Percentiles rank a stretch among this genome's conserved stretches.
Evolutionary conservation across 2,888 invertebrate species (phyloP).

Genomic region (Argynnis bischoffii): DNA sequence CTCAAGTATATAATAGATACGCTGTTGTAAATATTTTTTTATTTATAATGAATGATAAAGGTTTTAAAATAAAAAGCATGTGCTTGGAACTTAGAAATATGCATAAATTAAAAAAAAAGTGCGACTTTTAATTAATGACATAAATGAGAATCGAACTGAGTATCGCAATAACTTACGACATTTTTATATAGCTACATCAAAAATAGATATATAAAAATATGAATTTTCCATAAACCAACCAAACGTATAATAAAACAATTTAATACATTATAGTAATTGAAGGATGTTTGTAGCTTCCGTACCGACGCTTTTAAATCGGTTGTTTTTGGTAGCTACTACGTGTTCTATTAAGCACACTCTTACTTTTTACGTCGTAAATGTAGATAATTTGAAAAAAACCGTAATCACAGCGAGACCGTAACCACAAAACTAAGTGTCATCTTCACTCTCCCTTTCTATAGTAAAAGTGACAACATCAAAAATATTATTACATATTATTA

Average conservation of each 20-base stretch:
- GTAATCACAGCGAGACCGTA: constrained; percentile 19
- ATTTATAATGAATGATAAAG: too few species aligned
- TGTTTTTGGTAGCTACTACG: constrained; percentile 2
- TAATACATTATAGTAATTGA: constrained; percentile 3
- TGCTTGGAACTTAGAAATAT: too few species aligned
- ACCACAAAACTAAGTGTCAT: constrained; percentile 27
- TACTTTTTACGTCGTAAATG: constrained; percentile 27
- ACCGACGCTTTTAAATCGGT: background rate
- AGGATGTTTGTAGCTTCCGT: constrained; percentile 18
- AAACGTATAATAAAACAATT: background rate
- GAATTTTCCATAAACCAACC: background rate
- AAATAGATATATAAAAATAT: too few species aligned
- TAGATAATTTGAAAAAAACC: constrained; percentile 28
- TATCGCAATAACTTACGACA: too few species aligned
- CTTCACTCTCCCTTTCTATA: constrained; percentile 31
- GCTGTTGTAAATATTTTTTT: too few species aligned
- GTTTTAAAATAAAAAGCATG: too few species aligned
- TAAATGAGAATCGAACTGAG: too few species aligned
- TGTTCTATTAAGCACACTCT: constrained; percentile 13
- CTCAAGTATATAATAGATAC: too few species aligned
- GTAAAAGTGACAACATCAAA: constrained; percentile 15
- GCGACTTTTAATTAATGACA: too few species aligned
- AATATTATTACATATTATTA: constrained; percentile 5
- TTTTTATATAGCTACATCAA: too few species aligned
- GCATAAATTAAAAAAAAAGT: too few species aligned